Conservation (phyloP, 2,113 vertebrate species). For the Chaetodon trifascialis region DNA sequence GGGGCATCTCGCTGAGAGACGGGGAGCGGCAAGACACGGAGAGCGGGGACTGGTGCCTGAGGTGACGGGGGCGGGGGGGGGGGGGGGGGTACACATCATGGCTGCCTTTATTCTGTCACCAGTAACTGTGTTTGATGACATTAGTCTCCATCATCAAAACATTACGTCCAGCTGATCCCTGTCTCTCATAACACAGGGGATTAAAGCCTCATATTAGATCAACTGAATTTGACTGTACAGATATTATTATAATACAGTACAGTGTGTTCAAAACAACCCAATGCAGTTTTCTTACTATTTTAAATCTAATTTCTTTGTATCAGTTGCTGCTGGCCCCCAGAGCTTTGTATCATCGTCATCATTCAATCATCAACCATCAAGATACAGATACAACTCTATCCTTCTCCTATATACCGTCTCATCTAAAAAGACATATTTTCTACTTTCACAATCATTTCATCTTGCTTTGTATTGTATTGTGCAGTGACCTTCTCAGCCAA, state of each 20-base stretch:
- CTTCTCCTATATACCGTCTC: no score
- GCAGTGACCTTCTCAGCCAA: background rate
- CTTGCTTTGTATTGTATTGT: background rate
- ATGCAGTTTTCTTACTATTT: background rate
- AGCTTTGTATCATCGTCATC: background rate
- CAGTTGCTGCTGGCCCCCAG: no score
- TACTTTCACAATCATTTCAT: background rate
- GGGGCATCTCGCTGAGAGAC: constrained; percentile 84
- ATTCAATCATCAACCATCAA: background rate
- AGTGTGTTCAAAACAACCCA: background rate
- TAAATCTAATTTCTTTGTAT: background rate
- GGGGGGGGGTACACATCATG: no score
- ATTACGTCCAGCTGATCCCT: background rate
- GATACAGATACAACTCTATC: background rate
- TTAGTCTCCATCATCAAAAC: background rate
- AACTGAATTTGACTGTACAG: background rate
- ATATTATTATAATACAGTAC: background rate
- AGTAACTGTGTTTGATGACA: background rate
- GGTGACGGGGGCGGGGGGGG: background rate
- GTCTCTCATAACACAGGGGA: background rate
- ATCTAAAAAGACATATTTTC: no score
- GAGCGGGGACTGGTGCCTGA: constrained; percentile 81
- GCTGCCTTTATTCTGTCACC: background rate
- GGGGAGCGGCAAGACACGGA: constrained; percentile 83
- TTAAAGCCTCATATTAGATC: background rate